Percentiles rank a stretch among this genome's conserved stretches.
Conservation (phyloP, 1,140 invertebrate genomes). For the Pemphigus obesinymphae region DNA sequence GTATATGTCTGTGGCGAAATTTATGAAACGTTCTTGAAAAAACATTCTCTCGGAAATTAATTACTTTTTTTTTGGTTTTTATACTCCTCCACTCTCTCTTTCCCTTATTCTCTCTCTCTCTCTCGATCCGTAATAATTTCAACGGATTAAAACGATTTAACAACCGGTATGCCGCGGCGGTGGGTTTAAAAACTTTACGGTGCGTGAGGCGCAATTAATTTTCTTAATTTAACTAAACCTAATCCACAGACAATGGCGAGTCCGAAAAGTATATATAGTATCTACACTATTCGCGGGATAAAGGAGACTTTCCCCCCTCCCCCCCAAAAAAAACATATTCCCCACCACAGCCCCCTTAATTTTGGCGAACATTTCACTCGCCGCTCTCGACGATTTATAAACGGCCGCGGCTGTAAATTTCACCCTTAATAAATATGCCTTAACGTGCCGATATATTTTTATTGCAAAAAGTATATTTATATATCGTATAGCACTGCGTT, state of each 20-base stretch:
- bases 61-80: conserved; percentile 21
- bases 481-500: too few relatives aligned
- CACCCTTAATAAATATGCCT: background rate
- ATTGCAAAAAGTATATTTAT: background rate
- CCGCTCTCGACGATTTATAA: background rate
- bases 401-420: background rate
- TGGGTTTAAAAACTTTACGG: conserved; percentile 32
- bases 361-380: background rate
- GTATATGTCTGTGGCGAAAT: background rate
- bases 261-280: conserved; percentile 4
- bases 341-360: background rate
- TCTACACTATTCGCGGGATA: background rate
- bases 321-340: too few relatives aligned
- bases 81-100: too few relatives aligned
- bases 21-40: conserved; percentile 15
- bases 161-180: background rate
- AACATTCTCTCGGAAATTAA: conserved; percentile 13
- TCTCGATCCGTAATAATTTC: background rate
- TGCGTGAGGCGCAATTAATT: conserved; percentile 22
- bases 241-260: background rate
- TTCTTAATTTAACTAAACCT: conserved; percentile 16
- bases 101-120: background rate
- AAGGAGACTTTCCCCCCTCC: background rate
- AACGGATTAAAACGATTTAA: conserved; percentile 37
- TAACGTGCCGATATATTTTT: conserved; percentile 4